A percentile compares a stretch with the other conserved stretches of the same genome.
phyloP scores from a whole-genome alignment of 1,140 invertebrate species.

The Drosophila tani region DNA sequence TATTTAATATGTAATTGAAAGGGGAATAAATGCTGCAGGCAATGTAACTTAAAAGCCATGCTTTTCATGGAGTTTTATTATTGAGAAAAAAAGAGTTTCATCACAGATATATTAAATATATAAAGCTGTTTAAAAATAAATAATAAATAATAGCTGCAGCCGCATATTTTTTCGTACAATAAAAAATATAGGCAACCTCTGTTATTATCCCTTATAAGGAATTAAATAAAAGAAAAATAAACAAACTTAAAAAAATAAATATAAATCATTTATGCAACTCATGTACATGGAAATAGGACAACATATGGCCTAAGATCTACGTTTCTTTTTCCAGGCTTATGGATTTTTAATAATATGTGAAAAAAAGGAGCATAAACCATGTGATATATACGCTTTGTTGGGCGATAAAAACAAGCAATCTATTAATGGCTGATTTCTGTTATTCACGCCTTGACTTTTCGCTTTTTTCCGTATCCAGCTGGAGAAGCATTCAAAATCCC shows the following conservation, averaged over 20 bases:
- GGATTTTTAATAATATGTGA: neutral
- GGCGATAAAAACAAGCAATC: constrained; percentile 10
- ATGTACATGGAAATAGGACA: neutral
- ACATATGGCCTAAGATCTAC: neutral
- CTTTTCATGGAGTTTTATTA: neutral
- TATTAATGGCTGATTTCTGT: constrained; percentile 25
- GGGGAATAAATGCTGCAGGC: neutral
- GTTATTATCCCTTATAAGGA: neutral
- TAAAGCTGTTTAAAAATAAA: neutral
- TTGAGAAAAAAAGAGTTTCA: neutral
- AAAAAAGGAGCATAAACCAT: neutral
- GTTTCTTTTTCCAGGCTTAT: neutral
- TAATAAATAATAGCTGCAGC: neutral
- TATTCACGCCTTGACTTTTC: constrained; percentile 10
- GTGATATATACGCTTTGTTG: neutral
- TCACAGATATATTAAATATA: too few species aligned
- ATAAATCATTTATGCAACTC: neutral
- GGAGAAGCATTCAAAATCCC: constrained; percentile 14
- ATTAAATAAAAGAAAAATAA: too few species aligned
- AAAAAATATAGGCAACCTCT: neutral
- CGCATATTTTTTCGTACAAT: neutral
- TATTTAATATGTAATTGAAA: neutral
- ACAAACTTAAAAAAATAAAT: neutral
- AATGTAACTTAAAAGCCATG: neutral
- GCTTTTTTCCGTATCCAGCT: neutral